Conservation (phyloP, 92 coral and sea anemone species). For the Paramuricea clavata region DNA sequence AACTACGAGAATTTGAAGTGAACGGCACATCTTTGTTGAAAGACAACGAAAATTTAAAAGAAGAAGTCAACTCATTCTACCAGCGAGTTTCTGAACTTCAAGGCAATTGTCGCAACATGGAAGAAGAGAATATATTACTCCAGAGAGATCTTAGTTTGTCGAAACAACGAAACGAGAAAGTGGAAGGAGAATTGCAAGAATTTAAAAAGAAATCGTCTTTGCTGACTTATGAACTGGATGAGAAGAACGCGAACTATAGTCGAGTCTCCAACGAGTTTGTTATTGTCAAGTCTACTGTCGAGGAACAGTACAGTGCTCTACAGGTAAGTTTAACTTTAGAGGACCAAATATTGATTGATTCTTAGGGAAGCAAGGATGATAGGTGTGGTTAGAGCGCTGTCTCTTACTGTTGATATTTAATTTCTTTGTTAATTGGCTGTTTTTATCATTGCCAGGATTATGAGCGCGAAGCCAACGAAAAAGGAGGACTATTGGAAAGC, state of each 20-base stretch:
- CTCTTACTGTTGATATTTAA: too few relatives aligned
- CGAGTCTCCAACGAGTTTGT: constrained; percentile 79
- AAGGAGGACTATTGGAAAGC: constrained; percentile 9
- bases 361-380: too few relatives aligned
- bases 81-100: constrained; percentile 90
- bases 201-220: constrained; percentile 72
- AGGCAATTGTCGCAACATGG: constrained; percentile 80
- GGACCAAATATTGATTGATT: too few relatives aligned
- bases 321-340: background rate
- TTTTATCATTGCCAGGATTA: background rate
- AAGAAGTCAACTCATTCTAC: constrained; percentile 88
- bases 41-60: constrained; percentile 85
- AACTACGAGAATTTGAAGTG: constrained; percentile 87
- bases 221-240: constrained; percentile 77
- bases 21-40: constrained; percentile 73
- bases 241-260: constrained; percentile 69
- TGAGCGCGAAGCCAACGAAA: constrained; percentile 10
- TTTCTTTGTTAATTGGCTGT: too few relatives aligned
- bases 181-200: constrained; percentile 77
- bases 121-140: constrained; percentile 86
- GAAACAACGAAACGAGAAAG: constrained; percentile 80
- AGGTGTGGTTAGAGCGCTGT: too few relatives aligned
- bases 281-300: constrained; percentile 78
- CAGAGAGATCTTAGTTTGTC: constrained; percentile 85
- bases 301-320: constrained; percentile 76